These are phyloP conservation scores for Tarsius wallacei DNA, from an alignment of 2,797 vertebrate species.

Conservation along the genomic window DNA sequence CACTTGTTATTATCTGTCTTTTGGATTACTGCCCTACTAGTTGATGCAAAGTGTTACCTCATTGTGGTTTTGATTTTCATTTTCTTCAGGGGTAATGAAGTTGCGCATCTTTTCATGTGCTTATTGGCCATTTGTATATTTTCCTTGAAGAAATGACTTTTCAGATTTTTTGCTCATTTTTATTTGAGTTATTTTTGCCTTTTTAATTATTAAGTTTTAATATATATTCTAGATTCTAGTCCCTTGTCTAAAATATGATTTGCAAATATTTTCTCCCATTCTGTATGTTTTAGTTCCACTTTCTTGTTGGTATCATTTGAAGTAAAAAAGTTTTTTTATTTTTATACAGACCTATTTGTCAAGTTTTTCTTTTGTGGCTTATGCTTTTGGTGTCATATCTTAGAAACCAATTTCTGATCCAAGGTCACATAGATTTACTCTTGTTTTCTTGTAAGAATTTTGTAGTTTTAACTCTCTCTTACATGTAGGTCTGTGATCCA, in stretches of 20 bases:
- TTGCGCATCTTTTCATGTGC: neutral
- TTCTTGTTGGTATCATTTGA: neutral
- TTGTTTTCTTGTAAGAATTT: neutral
- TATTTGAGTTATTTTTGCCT: neutral
- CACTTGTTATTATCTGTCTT: neutral
- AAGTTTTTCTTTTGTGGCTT: neutral
- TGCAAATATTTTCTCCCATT: constrained; percentile 1
- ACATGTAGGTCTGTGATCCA: neutral
- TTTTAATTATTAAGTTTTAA: neutral
- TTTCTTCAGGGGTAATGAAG: neutral
- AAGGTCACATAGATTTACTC: neutral
- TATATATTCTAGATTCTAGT: neutral
- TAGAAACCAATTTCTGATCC: neutral
- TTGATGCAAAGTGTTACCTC: neutral
- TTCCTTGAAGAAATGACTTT: neutral
- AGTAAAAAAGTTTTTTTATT: neutral
- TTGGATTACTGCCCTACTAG: neutral
- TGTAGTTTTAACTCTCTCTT: neutral
- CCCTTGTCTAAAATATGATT: neutral
- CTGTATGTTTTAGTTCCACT: neutral
- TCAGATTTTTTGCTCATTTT: neutral
- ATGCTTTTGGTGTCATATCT: neutral
- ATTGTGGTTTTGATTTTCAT: neutral
- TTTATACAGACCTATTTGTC: neutral
- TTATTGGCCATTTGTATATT: neutral